Evolutionary conservation across 2,888 invertebrate species (phyloP), one percentile per base, ranked within the genome.

Genomic region (Drosophila ochracea): DNA sequence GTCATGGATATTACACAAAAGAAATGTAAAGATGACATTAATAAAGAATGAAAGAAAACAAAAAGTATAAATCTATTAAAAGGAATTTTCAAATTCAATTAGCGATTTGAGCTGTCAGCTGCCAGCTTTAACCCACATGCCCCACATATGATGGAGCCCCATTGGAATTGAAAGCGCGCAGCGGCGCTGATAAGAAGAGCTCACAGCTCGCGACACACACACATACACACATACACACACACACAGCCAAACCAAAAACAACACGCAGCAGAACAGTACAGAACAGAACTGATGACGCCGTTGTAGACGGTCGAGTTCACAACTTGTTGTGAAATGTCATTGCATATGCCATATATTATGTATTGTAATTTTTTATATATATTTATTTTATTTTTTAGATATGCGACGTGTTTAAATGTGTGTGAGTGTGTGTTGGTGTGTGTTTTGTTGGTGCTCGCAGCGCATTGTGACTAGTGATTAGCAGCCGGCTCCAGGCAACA

Each of bases 281-380:
- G 28, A 37, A n/a, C 39, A 28, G 57, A 57, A 41, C 25, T 53
- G 68, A 74, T 63, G 75, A 74, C 68, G 68, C 53, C 53, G 49
- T 6, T 3, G 21, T 11, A 7, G 47, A 25, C 16, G 25, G 28
- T 28, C 9, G 57, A 39, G 47, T 80, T 84, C 70, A 65, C 84
- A 82, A 70, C 76, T 87, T 76, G 71, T 43, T 84, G 84, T 74
- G 76, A 84, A 84, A 84, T 76, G 54, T 70, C 64, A 68, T 71
- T 67, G 28, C 80, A 41, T 65, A 63, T 25, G 35, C 35, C 69
- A 50, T 67, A 31, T 61, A 58, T 54, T 41, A 50, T 43, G 28
- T 82, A 60, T 58, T 67, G 47, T 63, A 62, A 49, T 54, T 55
- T 43, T 13, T 6, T 16, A 21, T 25, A 16, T 35, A 19, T 11